Percentiles rank a stretch among this genome's conserved stretches.
phyloP scores from a whole-genome alignment of 2,797 vertebrate species.

The Myotis findleyi region DNA sequence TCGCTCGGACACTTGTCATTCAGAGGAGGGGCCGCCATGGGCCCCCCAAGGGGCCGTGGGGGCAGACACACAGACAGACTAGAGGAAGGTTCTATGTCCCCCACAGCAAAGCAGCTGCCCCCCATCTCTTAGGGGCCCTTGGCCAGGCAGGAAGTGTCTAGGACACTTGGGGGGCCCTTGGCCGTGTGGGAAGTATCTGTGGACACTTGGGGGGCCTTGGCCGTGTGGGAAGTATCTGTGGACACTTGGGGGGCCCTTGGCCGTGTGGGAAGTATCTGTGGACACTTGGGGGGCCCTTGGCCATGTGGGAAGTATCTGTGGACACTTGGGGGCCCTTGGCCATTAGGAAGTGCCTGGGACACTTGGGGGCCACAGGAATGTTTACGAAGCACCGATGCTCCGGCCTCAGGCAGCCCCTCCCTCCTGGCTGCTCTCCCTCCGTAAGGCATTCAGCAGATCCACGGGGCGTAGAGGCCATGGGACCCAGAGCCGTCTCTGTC shows the following conservation, averaged over 20 bases:
- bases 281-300: neutral
- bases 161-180: too few species aligned
- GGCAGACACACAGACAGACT: accelerated
- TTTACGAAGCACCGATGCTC: neutral
- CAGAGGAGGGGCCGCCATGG: accelerated
- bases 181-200: too few species aligned
- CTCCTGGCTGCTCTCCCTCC: too few species aligned
- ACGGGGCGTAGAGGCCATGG: accelerated
- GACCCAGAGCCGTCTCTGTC: neutral
- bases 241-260: too few species aligned
- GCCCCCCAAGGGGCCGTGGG: accelerated
- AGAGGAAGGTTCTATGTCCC: accelerated
- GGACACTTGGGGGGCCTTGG: too few species aligned
- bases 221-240: too few species aligned
- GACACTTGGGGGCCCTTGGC: neutral
- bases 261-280: too few species aligned
- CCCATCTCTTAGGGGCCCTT: neutral
- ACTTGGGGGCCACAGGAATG: too few species aligned
- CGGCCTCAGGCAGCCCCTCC: neutral
- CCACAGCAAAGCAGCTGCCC: accelerated
- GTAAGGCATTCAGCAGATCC: accelerated
- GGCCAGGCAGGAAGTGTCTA: neutral
- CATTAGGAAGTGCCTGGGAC: neutral
- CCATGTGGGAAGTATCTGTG: neutral
- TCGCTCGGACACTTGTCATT: accelerated